phyloP scores from a whole-genome alignment of 2,888 invertebrate species.

The Epinotia demarniana region DNA sequence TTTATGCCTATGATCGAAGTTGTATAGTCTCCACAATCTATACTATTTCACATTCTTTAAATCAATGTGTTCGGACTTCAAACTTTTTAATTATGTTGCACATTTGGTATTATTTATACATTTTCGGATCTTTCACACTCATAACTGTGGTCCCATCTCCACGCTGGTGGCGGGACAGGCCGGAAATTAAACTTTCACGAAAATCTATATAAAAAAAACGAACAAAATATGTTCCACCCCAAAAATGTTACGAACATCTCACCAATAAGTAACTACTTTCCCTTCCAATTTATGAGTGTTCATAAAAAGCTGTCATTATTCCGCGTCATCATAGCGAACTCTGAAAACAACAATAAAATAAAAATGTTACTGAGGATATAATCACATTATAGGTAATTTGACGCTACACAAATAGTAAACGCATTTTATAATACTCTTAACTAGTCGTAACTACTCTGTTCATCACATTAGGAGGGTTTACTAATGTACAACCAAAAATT shows the following conservation, averaged over 20 bases:
- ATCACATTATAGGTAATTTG: neutral
- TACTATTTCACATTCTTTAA: no score
- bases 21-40: no score
- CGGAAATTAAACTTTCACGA: neutral
- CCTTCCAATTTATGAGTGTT: slow-evolving; percentile 4
- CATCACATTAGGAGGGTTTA: no score
- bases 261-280: neutral
- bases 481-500: no score
- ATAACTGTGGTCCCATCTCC: neutral
- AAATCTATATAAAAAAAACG: neutral
- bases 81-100: neutral
- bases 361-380: neutral
- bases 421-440: no score
- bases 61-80: no score
- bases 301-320: slow-evolving; percentile 58
- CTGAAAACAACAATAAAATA: slow-evolving; percentile 66
- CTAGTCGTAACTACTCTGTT: no score
- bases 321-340: slow-evolving; percentile 81
- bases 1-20: no score
- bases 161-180: neutral
- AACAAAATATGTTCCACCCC: neutral
- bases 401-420: no score
- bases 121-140: neutral
- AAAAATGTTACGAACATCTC: slow-evolving; percentile 13
- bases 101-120: neutral